Percentiles rank a stretch among this genome's conserved stretches.
Conservation (phyloP, 2,113 vertebrate genomes). For the Nettapus auritus region DNA sequence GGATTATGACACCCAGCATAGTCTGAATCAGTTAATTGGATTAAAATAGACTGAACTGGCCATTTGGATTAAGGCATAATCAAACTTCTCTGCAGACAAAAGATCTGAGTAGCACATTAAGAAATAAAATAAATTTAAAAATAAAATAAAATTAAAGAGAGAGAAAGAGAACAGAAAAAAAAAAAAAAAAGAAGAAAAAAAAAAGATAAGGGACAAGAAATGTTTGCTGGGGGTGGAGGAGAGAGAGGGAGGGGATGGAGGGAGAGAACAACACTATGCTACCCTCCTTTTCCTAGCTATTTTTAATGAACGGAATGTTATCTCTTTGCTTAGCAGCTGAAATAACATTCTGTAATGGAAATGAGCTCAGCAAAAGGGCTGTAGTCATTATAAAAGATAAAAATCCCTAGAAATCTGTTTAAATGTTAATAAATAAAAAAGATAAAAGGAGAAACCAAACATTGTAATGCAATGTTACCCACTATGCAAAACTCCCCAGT, state of each 20-base stretch:
- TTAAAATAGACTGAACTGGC: slow-evolving; percentile 64
- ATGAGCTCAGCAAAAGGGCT: slow-evolving; percentile 50
- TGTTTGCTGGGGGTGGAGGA: slow-evolving; percentile 18
- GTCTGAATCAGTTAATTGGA: slow-evolving; percentile 64
- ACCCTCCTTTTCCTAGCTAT: background rate
- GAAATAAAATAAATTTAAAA: background rate
- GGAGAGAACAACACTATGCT: background rate
- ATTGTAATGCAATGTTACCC: background rate
- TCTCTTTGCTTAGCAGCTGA: slow-evolving; percentile 60
- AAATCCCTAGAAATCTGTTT: slow-evolving; percentile 54
- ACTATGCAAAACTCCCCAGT: slow-evolving; percentile 27
- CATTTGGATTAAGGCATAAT: slow-evolving; percentile 76
- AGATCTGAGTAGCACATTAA: slow-evolving; percentile 32
- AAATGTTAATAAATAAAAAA: slow-evolving; percentile 62
- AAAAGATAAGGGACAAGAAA: slow-evolving; percentile 64
- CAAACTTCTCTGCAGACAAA: slow-evolving; percentile 65
- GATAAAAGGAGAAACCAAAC: slow-evolving; percentile 40
- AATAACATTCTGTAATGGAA: slow-evolving; percentile 65
- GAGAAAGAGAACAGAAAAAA: background rate
- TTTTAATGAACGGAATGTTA: slow-evolving; percentile 56
- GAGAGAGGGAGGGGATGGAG: background rate
- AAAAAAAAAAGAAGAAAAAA: slow-evolving; percentile 39
- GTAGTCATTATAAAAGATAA: slow-evolving; percentile 54
- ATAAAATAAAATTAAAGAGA: background rate
- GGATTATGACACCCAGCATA: slow-evolving; percentile 69